A percentile compares a stretch with the other conserved stretches of the same genome.
Evolutionary conservation across 1,140 invertebrate species (phyloP).

Genomic region (Helicoverpa zea): DNA sequence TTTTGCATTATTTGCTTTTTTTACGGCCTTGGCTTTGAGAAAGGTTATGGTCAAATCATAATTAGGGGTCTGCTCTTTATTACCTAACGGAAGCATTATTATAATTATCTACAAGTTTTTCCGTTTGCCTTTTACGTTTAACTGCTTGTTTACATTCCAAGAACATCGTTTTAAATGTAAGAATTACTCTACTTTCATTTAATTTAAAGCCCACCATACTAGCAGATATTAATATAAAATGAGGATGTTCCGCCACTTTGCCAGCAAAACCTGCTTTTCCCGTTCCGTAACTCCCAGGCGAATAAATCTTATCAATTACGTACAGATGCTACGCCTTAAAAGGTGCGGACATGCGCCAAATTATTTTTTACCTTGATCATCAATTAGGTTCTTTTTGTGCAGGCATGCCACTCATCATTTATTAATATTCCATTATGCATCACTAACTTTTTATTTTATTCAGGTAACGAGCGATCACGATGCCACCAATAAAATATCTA

Average conservation of each 20-base stretch:
- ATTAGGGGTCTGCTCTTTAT: slow-evolving; percentile 8
- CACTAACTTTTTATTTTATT: too few species aligned
- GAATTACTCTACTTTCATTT: background rate
- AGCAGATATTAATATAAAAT: slow-evolving; percentile 15
- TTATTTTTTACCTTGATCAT: background rate
- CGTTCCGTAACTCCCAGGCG: slow-evolving; percentile 3
- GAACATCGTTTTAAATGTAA: slow-evolving; percentile 1
- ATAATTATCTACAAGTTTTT: background rate
- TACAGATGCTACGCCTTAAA: slow-evolving; percentile 4
- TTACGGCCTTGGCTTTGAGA: slow-evolving; percentile 25
- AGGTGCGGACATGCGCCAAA: background rate
- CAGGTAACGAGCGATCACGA: too few species aligned
- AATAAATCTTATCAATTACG: slow-evolving; percentile 29
- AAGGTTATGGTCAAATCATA: slow-evolving; percentile 17
- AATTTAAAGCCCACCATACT: background rate
- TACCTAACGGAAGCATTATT: background rate
- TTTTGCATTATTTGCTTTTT: background rate
- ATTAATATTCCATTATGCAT: too few species aligned
- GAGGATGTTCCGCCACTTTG: slow-evolving; percentile 11
- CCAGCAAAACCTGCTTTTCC: slow-evolving; percentile 27
- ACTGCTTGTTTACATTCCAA: background rate
- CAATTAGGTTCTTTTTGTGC: background rate
- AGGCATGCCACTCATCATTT: background rate
- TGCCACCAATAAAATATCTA: too few species aligned
- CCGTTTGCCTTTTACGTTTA: background rate